Base-by-base conservation (phyloP, 1,140 invertebrate species). In the Drosophila dunni region DNA sequence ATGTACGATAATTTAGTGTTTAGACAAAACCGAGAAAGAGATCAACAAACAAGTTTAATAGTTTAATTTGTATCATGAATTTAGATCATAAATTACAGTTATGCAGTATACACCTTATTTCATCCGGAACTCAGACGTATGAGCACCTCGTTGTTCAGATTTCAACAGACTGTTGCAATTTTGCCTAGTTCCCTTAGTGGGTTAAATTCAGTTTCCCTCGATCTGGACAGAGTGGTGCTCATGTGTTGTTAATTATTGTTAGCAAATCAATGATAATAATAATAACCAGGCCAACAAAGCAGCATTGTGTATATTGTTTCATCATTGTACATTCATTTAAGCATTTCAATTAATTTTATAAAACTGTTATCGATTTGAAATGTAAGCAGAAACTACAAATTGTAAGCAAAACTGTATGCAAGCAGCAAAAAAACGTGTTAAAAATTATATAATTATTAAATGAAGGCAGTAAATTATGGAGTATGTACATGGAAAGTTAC, bases 171-270 rank as follows among this genome's bases (percentile, higher is more conserved):
- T 81, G 78, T 81, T 81, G 74, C 68, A 61, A 85, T 88, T 85
- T 88, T 81, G 79, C 82, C 82, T 82, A 85, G 83, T 88, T 85
- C 82, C 82, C 82, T 85, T 85, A 85, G 83, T 82, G 79, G 82
- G 82, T 85, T 70, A 79, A 85, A 85, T 88, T 85, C 82, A 85
- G 82, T 85, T 81, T 85, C 82, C 66, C 53, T 34, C 24, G 38
- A 66, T 74, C 48, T 67, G 75, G 15, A 40, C 79, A 58, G 45
- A 53, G 67, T 50, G 60, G 61, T 62, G 76, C 74, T 70, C 83
- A 61, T 63, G 64, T 51, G 70, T 71, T 24, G 53, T 62, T 71
- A 51, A 67, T 40, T 50, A 24, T 67, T 50, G 24, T 56, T 50
- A 46, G 33, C 36, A 9, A 60, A 44, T 46, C 48, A 3, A 60